A percentile compares a stretch with the other conserved stretches of the same genome.
phyloP scores from a whole-genome alignment of 2,797 vertebrate species.

The Rachycentron canadum region DNA sequence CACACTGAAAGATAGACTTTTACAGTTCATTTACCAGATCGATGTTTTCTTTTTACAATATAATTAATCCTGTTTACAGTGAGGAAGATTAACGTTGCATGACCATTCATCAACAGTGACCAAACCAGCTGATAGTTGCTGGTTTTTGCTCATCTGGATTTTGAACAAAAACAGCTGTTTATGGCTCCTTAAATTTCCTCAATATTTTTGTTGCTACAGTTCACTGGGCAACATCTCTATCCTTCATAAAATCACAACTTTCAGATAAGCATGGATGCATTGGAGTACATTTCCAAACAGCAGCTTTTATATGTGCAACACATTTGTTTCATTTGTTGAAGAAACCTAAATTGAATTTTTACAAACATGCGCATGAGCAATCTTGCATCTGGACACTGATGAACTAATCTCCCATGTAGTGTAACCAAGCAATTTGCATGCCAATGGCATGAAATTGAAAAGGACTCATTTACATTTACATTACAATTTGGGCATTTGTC shows the following conservation, averaged over 20 bases:
- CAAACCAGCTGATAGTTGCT: conserved; percentile 20
- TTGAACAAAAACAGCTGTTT: conserved; percentile 25
- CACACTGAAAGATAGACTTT: neutral
- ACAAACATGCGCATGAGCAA: conserved; percentile 25
- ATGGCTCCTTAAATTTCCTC: conserved; percentile 12
- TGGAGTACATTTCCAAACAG: conserved; percentile 2
- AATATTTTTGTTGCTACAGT: neutral
- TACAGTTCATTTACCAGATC: neutral
- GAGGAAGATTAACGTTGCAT: neutral
- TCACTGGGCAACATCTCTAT: neutral
- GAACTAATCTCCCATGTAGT: conserved; percentile 40
- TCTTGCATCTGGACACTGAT: conserved; percentile 47
- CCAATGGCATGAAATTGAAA: conserved; percentile 51
- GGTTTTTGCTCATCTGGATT: conserved; percentile 25
- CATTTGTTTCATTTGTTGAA: neutral
- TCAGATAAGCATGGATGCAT: neutral
- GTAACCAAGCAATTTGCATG: conserved; percentile 61
- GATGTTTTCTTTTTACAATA: neutral
- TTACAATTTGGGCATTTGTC: conserved; percentile 55
- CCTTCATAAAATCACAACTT: conserved; percentile 24
- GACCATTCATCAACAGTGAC: neutral
- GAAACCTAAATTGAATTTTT: conserved; percentile 26
- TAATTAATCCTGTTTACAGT: neutral
- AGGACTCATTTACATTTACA: conserved; percentile 61
- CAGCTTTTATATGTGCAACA: conserved; percentile 13